phyloP scores from a whole-genome alignment of 2,888 invertebrate species.

The Orgyia antiqua region DNA sequence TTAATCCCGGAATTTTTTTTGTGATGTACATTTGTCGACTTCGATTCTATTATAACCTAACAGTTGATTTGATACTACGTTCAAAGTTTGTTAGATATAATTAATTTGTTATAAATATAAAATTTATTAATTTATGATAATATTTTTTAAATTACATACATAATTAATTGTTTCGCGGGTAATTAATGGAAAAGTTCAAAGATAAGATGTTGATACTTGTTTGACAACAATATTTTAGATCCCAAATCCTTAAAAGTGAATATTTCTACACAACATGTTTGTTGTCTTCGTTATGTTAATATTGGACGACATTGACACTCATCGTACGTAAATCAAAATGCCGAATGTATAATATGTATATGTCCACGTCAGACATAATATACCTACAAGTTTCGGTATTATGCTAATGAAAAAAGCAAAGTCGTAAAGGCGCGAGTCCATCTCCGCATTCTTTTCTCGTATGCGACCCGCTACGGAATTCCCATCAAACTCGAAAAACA shows the following conservation, averaged over 20 bases:
- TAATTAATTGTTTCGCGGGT: conserved; percentile 7
- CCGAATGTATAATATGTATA: no score
- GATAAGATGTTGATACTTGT: conserved; percentile 3
- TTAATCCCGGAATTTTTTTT: no score
- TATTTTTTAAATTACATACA: conserved; percentile 5
- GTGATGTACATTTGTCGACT: no score
- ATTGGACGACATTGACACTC: conserved; percentile 24
- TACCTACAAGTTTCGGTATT: conserved; percentile 36
- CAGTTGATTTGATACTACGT: no score
- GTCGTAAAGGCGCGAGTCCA: conserved; percentile 50
- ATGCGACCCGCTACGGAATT: conserved; percentile 49
- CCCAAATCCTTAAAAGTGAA: conserved; percentile 11
- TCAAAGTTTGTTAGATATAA: no score
- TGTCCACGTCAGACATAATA: conserved; percentile 27
- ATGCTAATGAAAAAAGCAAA: conserved; percentile 56
- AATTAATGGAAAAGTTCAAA: conserved; percentile 13
- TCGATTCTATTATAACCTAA: no score
- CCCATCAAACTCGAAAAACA: conserved; percentile 37
- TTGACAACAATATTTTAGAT: conserved; percentile 4
- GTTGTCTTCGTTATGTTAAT: conserved; percentile 18
- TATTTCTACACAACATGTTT: conserved; percentile 11
- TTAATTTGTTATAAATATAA: no score
- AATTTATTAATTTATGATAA: no score
- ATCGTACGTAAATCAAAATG: conserved; percentile 23
- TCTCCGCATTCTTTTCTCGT: conserved; percentile 69